Percentiles rank a stretch among this genome's conserved stretches.
These are phyloP conservation scores for Cyprinodon variegatus DNA, from an alignment of 2,113 vertebrate species.

Conservation along the genomic window DNA sequence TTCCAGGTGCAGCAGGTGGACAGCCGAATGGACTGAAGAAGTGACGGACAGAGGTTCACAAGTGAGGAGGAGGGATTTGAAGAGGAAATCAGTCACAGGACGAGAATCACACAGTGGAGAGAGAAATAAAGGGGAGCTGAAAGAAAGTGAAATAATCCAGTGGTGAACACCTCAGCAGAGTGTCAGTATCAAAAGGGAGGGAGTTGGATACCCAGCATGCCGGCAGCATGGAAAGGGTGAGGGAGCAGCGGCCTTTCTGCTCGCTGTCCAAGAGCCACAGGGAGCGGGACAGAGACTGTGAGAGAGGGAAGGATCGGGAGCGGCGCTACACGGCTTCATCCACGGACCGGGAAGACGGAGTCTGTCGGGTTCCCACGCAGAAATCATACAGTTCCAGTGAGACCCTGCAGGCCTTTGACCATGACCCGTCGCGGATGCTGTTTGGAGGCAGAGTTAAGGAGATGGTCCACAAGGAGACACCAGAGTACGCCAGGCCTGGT, in stretches of 20 bases:
- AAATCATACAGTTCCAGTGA: constrained; percentile 98
- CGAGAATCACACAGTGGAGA: constrained; percentile 26
- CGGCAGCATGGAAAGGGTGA: constrained; percentile 97
- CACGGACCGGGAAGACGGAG: constrained; percentile 84
- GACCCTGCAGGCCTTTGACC: constrained; percentile 95
- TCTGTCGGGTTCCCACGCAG: constrained; percentile 93
- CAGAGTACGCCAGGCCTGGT: constrained; percentile 93
- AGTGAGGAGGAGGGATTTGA: constrained; percentile 27
- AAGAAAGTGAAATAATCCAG: constrained; percentile 54
- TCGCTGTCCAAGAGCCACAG: constrained; percentile 95
- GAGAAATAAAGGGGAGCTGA: constrained; percentile 3
- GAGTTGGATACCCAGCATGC: constrained; percentile 86
- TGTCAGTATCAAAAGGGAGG: constrained; percentile 68
- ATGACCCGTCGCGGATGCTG: constrained; percentile 91
- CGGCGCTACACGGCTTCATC: constrained; percentile 90
- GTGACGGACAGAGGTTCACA: constrained; percentile 40
- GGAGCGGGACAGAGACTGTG: constrained; percentile 77
- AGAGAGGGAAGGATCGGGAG: constrained; percentile 70
- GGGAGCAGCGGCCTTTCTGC: constrained; percentile 96
- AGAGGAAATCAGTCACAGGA: constrained; percentile 9
- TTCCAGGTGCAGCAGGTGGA: constrained; percentile 51
- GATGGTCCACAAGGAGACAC: constrained; percentile 90
- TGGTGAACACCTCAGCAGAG: constrained; percentile 50
- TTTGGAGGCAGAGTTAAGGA: constrained; percentile 94
- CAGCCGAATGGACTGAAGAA: constrained; percentile 59